Evolutionary conservation across 2,888 invertebrate species (phyloP), one percentile per base, ranked within the genome.

Genomic region (Acanthosepion pharaonis): DNA sequence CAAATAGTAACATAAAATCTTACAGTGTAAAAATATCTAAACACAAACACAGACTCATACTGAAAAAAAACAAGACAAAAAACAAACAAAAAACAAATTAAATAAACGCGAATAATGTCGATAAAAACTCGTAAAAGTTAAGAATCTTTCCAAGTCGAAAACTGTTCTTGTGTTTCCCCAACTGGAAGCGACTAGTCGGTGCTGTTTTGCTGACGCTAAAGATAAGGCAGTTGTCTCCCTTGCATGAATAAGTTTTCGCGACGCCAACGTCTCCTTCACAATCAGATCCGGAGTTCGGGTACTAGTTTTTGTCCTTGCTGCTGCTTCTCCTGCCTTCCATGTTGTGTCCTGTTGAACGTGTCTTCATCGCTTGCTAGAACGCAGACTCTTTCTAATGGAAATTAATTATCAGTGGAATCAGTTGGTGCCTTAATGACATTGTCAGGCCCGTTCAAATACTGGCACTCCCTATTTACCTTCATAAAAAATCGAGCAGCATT

Each of bases 211-310:
- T 78, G 9, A 11, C 33, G 11, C n/a, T 15, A 33, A 78, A 78
- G 78, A 78, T 78, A 78, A 78, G 78, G 78, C 15, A 78, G n/a
- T 78, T 78, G 78, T 78, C n/a, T 78, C n/a, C n/a, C 78, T 78
- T 78, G 78, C 78, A n/a, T n/a, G n/a, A 78, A 78, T 78, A 78
- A 78, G 78, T 78, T 78, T 42, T n/a, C 78, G 23, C 11, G 15
- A 78, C 78, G 78, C n/a, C 78, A 78, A 3, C n/a, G n/a, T 8
- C 15, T 11, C n/a, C 23, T 59, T 59, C 20, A 59, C 59, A 23
- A 59, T 59, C 59, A 59, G 59, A 59, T 59, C 59, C 25, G 4
- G 59, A 59, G 23, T 20, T 23, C 20, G 20, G 20, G 23, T 8
- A 11, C 33, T 78, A 2, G n/a, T 78, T 78, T 78, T 78, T 78